These are phyloP conservation scores for Hybos culiciformis DNA, from an alignment of 2,888 invertebrate genomes.

Conservation along the genomic window DNA sequence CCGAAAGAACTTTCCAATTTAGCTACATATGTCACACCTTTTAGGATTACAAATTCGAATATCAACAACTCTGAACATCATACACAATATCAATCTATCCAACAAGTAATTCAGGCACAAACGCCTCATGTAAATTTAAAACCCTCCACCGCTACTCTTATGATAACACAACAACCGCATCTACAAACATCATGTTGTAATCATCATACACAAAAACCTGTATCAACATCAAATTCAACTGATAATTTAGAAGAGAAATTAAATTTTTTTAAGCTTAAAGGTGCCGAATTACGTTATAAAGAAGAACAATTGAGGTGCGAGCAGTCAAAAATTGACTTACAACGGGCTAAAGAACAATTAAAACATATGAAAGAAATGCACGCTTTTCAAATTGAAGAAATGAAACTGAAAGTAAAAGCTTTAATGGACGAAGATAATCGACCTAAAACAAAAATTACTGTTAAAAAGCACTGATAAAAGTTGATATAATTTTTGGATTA, in stretches of 20 bases:
- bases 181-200: conserved; percentile 18
- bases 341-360: conserved; percentile 29
- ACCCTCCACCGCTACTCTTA: conserved; percentile 19
- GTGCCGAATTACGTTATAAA: conserved; percentile 30
- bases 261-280: conserved; percentile 29
- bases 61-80: conserved; percentile 13
- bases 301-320: conserved; percentile 29
- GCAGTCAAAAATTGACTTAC: conserved; percentile 29
- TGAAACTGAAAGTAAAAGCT: conserved; percentile 30
- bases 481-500: no score
- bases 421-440: conserved; percentile 30
- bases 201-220: conserved; percentile 16
- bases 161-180: no score
- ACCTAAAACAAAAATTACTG: no score
- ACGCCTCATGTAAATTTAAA: conserved; percentile 18
- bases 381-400: conserved; percentile 28
- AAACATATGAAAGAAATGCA: conserved; percentile 30
- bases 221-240: conserved; percentile 17
- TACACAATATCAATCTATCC: conserved; percentile 25
- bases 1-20: no score
- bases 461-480: no score
- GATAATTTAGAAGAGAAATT: conserved; percentile 27
- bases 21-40: no score
- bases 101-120: conserved; percentile 14
- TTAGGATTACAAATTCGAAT: conserved; percentile 25